Percentiles rank a stretch among this genome's conserved stretches.
Conservation (phyloP, 2,113 vertebrate species). For the Hymenochirus boettgeri region DNA sequence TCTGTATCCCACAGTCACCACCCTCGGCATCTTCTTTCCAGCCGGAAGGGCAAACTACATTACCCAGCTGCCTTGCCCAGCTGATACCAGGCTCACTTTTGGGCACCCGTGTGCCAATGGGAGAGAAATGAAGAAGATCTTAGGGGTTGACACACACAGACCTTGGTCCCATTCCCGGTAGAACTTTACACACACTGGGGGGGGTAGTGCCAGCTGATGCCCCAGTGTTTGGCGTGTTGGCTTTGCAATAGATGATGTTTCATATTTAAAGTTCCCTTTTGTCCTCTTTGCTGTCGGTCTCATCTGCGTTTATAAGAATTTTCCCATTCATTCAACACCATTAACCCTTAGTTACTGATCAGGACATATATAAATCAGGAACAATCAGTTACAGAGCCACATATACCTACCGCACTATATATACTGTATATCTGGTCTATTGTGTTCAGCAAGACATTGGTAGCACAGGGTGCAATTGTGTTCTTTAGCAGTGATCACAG, state of each 20-base stretch:
- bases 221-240: too few species aligned
- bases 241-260: constrained; percentile 32
- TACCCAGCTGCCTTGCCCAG: constrained; percentile 34
- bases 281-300: neutral
- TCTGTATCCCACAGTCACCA: neutral
- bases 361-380: too few species aligned
- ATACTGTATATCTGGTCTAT: too few species aligned
- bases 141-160: too few species aligned
- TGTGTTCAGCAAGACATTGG: too few species aligned
- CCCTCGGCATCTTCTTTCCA: neutral
- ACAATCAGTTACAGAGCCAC: too few species aligned
- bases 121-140: too few species aligned
- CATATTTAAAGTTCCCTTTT: constrained; percentile 21
- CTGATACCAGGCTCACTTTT: too few species aligned
- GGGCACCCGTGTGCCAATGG: constrained; percentile 32
- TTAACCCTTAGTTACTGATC: constrained; percentile 12
- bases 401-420: too few species aligned
- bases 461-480: too few species aligned
- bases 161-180: too few species aligned
- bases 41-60: neutral
- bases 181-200: constrained; percentile 13
- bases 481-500: too few species aligned
- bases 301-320: constrained; percentile 23
- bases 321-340: neutral
- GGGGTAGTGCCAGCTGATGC: constrained; percentile 21